Evolutionary conservation across 2,888 invertebrate species (phyloP).

Genomic region (Macrosiphum euphorbiae): DNA sequence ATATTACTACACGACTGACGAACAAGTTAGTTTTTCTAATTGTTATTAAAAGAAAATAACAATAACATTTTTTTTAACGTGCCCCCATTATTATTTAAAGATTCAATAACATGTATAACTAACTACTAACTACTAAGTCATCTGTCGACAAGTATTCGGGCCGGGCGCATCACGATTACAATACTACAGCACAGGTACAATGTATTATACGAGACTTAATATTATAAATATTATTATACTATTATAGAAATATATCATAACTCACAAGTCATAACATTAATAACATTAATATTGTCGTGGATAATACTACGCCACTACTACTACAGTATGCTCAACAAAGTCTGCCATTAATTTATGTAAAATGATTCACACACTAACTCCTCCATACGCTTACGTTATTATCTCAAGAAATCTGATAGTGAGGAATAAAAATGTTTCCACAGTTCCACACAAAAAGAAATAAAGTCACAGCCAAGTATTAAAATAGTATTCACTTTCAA

Average conservation of each 20-base stretch:
- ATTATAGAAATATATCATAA: not conserved
- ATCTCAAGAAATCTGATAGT: not conserved
- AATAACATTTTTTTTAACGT: constrained; percentile 15
- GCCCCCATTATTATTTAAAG: not conserved
- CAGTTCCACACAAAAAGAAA: not conserved
- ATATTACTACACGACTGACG: not conserved
- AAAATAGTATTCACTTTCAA: not conserved
- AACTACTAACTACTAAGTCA: no score
- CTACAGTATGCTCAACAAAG: not conserved
- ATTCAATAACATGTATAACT: constrained; percentile 16
- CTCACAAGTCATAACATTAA: no score
- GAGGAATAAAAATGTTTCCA: not conserved
- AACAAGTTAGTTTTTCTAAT: constrained; percentile 8
- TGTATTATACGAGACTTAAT: not conserved
- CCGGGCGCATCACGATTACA: not conserved
- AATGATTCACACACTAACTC: not conserved
- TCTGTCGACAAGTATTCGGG: not conserved
- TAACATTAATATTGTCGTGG: not conserved
- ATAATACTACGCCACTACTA: not conserved
- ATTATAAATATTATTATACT: not conserved
- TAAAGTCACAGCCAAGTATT: not conserved
- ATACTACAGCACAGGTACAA: not conserved
- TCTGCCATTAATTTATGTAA: not conserved
- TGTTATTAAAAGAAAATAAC: constrained; percentile 24
- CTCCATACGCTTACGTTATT: not conserved